phyloP scores from a whole-genome alignment of 2,888 invertebrate genomes.

The Latheticus oryzae region DNA sequence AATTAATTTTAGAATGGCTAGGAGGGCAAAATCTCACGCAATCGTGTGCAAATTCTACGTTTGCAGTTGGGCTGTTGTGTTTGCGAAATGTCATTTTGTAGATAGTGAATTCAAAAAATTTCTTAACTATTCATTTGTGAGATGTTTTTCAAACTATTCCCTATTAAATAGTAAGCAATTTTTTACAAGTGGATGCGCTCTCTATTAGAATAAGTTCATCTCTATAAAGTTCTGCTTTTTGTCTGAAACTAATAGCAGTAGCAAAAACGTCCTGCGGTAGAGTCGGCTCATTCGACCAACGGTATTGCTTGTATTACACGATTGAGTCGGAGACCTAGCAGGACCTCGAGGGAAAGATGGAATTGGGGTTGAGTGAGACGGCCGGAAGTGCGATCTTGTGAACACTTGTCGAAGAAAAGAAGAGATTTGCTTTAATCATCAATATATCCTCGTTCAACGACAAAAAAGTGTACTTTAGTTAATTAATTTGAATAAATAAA shows the following conservation, averaged over 20 bases:
- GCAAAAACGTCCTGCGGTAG: slow-evolving; percentile 19
- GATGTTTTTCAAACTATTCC: too few species aligned
- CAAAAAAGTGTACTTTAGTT: not conserved
- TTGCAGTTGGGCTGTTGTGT: too few species aligned
- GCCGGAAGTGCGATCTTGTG: slow-evolving; percentile 29
- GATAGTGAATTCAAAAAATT: too few species aligned
- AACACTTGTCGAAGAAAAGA: slow-evolving; percentile 34
- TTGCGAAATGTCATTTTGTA: too few species aligned
- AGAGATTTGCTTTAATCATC: slow-evolving; percentile 28
- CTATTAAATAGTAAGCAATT: too few species aligned
- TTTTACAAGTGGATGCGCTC: too few species aligned
- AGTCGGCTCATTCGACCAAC: slow-evolving; percentile 6
- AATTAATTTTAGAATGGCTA: too few species aligned
- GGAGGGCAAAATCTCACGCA: too few species aligned
- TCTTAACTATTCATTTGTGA: too few species aligned
- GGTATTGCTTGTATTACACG: slow-evolving; percentile 21
- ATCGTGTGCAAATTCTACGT: too few species aligned
- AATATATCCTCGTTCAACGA: slow-evolving; percentile 12
- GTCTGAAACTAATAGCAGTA: slow-evolving; percentile 6
- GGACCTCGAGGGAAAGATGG: slow-evolving; percentile 29
- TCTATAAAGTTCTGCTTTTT: slow-evolving; percentile 10
- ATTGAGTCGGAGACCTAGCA: slow-evolving; percentile 24
- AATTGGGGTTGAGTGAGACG: slow-evolving; percentile 29
- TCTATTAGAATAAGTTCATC: slow-evolving; percentile 9
- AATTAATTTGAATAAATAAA: too few species aligned